Conservation (phyloP, 2,888 invertebrate species). For the Scaptomyza caliginosa region DNA sequence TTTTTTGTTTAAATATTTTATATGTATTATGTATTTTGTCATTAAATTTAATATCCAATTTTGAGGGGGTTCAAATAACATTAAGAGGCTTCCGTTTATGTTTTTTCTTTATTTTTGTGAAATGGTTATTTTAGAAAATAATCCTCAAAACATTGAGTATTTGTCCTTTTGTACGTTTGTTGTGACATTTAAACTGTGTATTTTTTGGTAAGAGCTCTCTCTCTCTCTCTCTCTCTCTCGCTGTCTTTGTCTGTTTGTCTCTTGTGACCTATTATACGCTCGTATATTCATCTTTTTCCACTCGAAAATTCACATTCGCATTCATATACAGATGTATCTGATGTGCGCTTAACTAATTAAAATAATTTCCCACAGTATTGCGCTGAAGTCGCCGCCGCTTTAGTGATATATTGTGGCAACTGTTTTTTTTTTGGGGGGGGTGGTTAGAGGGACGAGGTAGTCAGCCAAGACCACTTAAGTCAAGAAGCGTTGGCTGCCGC, state of each 20-base stretch:
- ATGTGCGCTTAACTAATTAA: constrained; percentile 49
- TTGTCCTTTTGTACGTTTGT: not conserved
- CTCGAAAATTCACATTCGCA: constrained; percentile 3
- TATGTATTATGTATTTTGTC: not conserved
- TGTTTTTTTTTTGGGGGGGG: constrained; percentile 39
- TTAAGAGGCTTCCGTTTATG: not conserved
- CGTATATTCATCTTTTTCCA: constrained; percentile 1
- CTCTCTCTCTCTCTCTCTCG: not conserved
- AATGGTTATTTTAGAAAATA: too few relatives aligned
- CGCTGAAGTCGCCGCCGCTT: constrained; percentile 18
- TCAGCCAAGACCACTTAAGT: constrained; percentile 56
- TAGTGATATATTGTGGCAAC: constrained; percentile 63
- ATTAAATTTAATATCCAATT: not conserved
- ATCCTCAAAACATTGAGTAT: too few relatives aligned
- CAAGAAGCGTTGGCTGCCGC: constrained; percentile 21
- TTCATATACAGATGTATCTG: constrained; percentile 14
- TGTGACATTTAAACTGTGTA: not conserved
- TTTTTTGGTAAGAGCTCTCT: not conserved
- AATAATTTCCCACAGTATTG: constrained; percentile 61
- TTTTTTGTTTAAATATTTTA: constrained; percentile 20
- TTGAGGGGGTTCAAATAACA: not conserved
- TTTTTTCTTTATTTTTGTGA: too few relatives aligned
- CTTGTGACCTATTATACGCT: constrained; percentile 22
- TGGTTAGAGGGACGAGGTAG: not conserved
- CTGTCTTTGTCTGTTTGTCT: not conserved